These are phyloP conservation scores for Phenganax subtilis DNA, from an alignment of 92 coral and sea anemone species.

Conservation along the genomic window DNA sequence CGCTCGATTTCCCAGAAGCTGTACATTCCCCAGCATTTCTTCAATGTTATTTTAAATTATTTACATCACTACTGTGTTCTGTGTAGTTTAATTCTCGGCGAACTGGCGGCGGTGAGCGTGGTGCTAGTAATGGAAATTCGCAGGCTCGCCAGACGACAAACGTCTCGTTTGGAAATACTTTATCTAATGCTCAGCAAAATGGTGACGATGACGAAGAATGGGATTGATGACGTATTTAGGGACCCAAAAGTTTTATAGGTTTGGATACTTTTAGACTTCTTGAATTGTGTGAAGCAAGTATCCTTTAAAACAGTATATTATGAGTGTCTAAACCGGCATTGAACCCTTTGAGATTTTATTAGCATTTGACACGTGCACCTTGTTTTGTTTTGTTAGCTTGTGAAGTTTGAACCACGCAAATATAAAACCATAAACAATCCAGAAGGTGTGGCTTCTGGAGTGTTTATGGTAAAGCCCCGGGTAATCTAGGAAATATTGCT, in stretches of 20 bases:
- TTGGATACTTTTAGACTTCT: constrained; percentile 12
- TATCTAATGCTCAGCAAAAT: not conserved
- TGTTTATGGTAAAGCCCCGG: too few relatives aligned
- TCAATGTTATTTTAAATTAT: too few relatives aligned
- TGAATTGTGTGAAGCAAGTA: constrained; percentile 7
- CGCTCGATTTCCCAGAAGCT: too few relatives aligned
- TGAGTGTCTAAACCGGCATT: too few relatives aligned
- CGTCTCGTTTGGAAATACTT: constrained; percentile 18
- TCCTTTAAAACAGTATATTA: constrained; percentile 1
- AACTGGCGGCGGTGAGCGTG: not conserved
- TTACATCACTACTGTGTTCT: not conserved
- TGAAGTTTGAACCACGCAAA: too few relatives aligned
- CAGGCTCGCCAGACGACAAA: constrained; percentile 10
- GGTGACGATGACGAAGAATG: constrained; percentile 31
- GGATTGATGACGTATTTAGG: not conserved
- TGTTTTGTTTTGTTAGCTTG: too few relatives aligned
- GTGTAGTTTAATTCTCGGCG: not conserved
- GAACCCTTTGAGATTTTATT: too few relatives aligned
- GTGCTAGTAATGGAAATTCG: constrained; percentile 4
- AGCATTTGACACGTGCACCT: too few relatives aligned
- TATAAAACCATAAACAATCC: too few relatives aligned
- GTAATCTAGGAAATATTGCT: too few relatives aligned
- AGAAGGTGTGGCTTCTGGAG: too few relatives aligned
- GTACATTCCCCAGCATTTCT: too few relatives aligned
- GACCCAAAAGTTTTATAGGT: not conserved